phyloP scores from a whole-genome alignment of 2,888 invertebrate genomes.

The Miltochrista miniata region DNA sequence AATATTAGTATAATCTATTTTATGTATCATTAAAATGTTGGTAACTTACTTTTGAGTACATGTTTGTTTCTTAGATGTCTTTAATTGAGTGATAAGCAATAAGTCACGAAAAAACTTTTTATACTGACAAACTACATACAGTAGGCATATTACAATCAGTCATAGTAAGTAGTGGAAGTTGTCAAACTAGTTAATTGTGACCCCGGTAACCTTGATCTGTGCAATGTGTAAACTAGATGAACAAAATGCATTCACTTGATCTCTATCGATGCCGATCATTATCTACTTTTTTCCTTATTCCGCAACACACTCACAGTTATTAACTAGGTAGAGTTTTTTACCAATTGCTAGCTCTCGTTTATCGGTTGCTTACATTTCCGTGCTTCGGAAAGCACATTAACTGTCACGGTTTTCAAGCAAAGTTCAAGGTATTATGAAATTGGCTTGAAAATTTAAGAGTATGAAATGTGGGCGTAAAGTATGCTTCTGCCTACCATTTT shows the following conservation, averaged over 20 bases:
- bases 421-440: too few relatives aligned
- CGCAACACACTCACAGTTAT: neutral
- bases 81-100: conserved; percentile 40
- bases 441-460: too few relatives aligned
- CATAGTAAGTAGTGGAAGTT: conserved; percentile 52
- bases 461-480: too few relatives aligned
- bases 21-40: conserved; percentile 5
- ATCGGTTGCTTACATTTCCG: too few relatives aligned
- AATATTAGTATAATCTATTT: too few relatives aligned
- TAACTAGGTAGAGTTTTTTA: too few relatives aligned
- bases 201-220: conserved; percentile 23
- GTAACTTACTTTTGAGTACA: conserved; percentile 41
- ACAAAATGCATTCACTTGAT: conserved; percentile 25
- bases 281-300: too few relatives aligned
- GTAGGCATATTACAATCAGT: conserved; percentile 32
- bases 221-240: conserved; percentile 16
- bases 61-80: conserved; percentile 44
- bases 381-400: too few relatives aligned
- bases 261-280: too few relatives aligned
- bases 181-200: conserved; percentile 27
- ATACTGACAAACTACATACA: conserved; percentile 42
- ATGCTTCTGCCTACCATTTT: too few relatives aligned
- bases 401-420: too few relatives aligned
- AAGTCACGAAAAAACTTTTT: conserved; percentile 47
- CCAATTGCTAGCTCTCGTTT: too few relatives aligned